Evolutionary conservation across 1,140 invertebrate species (phyloP).

Genomic region (Nebria ingens): DNA sequence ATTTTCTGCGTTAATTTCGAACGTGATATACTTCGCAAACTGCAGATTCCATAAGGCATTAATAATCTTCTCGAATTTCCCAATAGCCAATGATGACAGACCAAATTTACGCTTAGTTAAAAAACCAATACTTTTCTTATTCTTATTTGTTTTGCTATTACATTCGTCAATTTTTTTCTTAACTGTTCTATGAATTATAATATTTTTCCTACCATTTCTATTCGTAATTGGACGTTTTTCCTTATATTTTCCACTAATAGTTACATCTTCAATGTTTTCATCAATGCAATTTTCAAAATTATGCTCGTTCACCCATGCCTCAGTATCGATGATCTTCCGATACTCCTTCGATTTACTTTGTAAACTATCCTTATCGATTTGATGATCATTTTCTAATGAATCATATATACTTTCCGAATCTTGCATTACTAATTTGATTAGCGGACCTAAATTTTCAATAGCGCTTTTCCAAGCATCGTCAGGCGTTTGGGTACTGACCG

Average conservation of each 20-base stretch:
- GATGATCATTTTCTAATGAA: neutral
- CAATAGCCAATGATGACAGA: neutral
- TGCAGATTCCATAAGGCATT: neutral
- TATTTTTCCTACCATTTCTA: no score
- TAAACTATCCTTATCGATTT: neutral
- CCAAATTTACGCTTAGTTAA: neutral
- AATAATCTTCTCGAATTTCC: neutral
- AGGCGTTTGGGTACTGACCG: no score
- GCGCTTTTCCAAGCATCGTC: neutral
- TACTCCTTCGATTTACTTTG: neutral
- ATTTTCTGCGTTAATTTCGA: constrained; percentile 5
- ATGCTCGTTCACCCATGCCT: neutral
- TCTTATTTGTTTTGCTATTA: neutral
- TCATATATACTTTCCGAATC: neutral
- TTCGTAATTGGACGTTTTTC: no score
- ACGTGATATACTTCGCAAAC: neutral
- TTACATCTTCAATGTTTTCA: neutral
- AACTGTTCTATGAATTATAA: neutral
- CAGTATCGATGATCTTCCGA: neutral
- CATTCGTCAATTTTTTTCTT: neutral
- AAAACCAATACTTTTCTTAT: neutral
- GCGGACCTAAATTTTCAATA: neutral
- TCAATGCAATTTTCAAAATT: neutral
- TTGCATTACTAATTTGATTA: neutral
- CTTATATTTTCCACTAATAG: no score